phyloP scores from a whole-genome alignment of 1,140 invertebrate genomes.

The Campoletis sonorensis region DNA sequence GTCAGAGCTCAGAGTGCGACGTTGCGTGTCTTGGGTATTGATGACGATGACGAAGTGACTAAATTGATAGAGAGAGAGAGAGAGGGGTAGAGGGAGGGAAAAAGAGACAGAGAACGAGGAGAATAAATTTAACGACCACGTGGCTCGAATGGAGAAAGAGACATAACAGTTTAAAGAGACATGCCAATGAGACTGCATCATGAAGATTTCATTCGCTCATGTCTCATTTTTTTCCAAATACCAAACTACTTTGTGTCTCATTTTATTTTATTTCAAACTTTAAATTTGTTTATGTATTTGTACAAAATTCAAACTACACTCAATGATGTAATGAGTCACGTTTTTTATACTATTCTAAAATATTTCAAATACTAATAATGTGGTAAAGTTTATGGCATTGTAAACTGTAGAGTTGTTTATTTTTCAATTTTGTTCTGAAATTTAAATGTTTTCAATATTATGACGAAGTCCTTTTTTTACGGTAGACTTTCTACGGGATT shows the following conservation, averaged over 20 bases:
- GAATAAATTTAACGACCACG: slow-evolving; percentile 38
- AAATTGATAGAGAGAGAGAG: slow-evolving; percentile 5
- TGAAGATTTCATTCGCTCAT: neutral
- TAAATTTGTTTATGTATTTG: too few species aligned
- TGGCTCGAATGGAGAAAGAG: slow-evolving; percentile 29
- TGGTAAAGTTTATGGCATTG: too few species aligned
- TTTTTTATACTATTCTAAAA: too few species aligned
- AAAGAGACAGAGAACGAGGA: slow-evolving; percentile 11
- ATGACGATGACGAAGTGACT: slow-evolving; percentile 18
- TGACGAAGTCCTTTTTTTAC: too few species aligned
- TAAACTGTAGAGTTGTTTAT: too few species aligned
- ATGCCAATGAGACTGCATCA: slow-evolving; percentile 4
- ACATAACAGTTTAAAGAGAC: slow-evolving; percentile 2
- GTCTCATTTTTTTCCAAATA: neutral
- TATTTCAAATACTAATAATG: too few species aligned
- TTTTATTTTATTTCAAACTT: neutral
- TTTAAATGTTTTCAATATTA: too few species aligned
- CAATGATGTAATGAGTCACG: too few species aligned
- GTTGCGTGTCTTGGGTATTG: slow-evolving; percentile 23
- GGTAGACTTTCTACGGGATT: too few species aligned
- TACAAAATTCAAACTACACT: too few species aligned
- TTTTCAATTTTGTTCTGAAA: too few species aligned
- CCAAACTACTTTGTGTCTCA: neutral
- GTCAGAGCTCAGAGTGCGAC: neutral
- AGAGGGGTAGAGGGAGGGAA: neutral